Conservation (phyloP, 2,113 vertebrate genomes). For the Archocentrus centrarchus region DNA sequence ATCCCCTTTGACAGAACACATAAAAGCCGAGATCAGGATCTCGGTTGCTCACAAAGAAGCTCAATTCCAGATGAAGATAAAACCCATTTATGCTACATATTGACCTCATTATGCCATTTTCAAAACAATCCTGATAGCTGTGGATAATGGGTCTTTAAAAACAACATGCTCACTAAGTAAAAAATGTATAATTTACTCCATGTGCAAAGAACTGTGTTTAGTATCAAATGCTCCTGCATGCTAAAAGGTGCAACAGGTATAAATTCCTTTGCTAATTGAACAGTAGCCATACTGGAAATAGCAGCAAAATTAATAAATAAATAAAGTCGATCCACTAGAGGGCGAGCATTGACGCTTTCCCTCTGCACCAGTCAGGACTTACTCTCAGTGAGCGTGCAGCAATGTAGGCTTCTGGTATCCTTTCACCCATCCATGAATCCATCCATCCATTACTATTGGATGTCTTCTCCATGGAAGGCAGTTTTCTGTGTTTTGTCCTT, state of each 20-base stretch:
- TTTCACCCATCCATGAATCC: background rate
- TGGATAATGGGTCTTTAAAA: background rate
- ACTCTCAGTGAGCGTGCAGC: background rate
- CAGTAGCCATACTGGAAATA: background rate
- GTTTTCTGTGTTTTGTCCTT: background rate
- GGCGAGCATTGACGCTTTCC: background rate
- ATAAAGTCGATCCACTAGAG: background rate
- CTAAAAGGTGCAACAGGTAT: background rate
- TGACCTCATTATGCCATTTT: slow-evolving; percentile 9
- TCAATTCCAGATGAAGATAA: background rate
- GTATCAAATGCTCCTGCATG: background rate
- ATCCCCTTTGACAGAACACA: slow-evolving; percentile 16
- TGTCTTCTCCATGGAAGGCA: background rate
- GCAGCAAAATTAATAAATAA: too few species aligned
- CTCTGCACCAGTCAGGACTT: background rate
- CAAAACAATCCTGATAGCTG: background rate
- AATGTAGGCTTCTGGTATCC: background rate
- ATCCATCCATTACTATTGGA: background rate
- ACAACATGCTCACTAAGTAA: background rate
- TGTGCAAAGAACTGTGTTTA: background rate
- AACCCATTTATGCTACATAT: background rate
- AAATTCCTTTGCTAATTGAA: background rate
- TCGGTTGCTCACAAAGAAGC: background rate
- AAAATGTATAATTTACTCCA: background rate
- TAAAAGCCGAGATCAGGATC: slow-evolving; percentile 22